Evolutionary conservation across 1,140 invertebrate species (phyloP).

Genomic region (Drosophila eugracilis): DNA sequence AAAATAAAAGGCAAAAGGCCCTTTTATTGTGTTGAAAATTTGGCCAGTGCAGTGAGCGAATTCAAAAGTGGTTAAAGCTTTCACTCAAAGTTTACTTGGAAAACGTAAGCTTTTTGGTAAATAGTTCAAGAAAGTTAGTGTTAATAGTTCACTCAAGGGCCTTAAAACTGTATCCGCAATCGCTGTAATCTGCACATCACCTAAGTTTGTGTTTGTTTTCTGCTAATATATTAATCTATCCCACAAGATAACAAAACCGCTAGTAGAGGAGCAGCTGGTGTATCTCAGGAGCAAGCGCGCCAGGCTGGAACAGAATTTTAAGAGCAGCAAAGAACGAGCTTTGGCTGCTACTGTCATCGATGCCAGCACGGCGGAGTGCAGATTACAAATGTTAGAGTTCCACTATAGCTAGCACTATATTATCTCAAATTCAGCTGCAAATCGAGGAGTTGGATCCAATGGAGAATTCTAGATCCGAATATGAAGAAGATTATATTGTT

Average conservation of each 20-base stretch:
- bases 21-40: neutral
- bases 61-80: neutral
- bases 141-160: neutral
- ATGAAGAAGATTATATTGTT: constrained; percentile 1
- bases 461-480: neutral
- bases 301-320: neutral
- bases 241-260: neutral
- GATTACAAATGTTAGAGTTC: too few relatives aligned
- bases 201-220: neutral
- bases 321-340: too few relatives aligned
- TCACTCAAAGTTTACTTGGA: neutral
- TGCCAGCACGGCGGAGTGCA: too few relatives aligned
- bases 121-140: neutral
- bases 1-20: neutral
- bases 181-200: too few relatives aligned
- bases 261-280: neutral
- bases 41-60: neutral
- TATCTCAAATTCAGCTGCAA: too few relatives aligned
- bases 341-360: too few relatives aligned
- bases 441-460: too few relatives aligned
- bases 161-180: too few relatives aligned
- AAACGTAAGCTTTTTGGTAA: neutral
- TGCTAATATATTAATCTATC: neutral
- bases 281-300: neutral
- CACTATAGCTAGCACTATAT: too few relatives aligned